Percentiles rank a stretch among this genome's conserved stretches.
These are phyloP conservation scores for Tetramorium alpestre DNA, from an alignment of 1,140 invertebrate genomes.

Conservation along the genomic window DNA sequence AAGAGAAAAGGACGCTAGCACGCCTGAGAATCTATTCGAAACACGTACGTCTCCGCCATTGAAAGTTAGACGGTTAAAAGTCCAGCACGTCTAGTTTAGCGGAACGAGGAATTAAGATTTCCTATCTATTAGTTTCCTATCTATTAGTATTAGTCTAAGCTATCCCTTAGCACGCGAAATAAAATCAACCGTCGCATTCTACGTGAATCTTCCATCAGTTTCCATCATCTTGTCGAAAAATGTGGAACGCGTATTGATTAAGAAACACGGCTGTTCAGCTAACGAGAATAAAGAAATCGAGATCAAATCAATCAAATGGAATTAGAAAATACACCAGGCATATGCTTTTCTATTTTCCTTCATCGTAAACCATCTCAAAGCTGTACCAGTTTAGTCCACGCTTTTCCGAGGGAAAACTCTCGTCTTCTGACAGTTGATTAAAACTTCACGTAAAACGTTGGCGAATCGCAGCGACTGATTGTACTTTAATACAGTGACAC, in stretches of 20 bases:
- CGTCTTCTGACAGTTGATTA: slow-evolving; percentile 14
- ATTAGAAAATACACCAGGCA: not conserved
- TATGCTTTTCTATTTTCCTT: not conserved
- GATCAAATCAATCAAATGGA: not conserved
- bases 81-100: not conserved
- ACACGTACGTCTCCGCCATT: not conserved
- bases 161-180: not conserved
- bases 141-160: not conserved
- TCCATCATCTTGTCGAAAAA: not conserved
- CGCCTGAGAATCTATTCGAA: not conserved
- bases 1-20: not conserved
- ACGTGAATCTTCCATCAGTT: not conserved
- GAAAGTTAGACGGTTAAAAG: not conserved
- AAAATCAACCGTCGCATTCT: not conserved
- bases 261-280: not conserved
- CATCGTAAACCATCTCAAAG: not conserved
- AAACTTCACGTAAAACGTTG: slow-evolving; percentile 1
- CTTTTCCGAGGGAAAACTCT: not conserved
- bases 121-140: not conserved
- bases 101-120: slow-evolving; percentile 3
- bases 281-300: slow-evolving; percentile 1
- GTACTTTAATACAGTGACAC: slow-evolving; percentile 51
- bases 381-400: not conserved
- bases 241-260: not conserved
- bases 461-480: slow-evolving; percentile 32